phyloP scores from a whole-genome alignment of 2,888 invertebrate species.

The Parochlus steinenii region DNA sequence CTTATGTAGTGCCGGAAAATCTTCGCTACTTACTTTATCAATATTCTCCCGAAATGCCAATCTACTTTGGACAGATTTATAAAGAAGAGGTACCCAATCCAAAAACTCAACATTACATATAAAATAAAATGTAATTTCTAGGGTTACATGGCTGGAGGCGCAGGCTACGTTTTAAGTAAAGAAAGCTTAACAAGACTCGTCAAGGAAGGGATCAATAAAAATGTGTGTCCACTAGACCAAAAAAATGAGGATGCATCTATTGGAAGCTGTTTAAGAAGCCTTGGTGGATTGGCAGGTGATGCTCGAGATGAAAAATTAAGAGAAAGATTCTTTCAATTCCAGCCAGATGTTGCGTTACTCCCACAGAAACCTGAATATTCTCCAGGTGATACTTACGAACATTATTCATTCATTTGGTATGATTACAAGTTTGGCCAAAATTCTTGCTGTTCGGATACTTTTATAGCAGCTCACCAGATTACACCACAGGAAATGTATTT shows the following conservation, averaged over 20 bases:
- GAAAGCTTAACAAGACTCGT: constrained; percentile 67
- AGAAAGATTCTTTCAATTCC: constrained; percentile 83
- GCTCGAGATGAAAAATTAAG: constrained; percentile 62
- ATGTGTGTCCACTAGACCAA: constrained; percentile 43
- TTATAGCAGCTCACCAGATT: constrained; percentile 88
- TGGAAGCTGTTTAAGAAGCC: constrained; percentile 66
- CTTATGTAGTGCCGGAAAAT: constrained; percentile 91
- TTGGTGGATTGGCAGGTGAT: constrained; percentile 66
- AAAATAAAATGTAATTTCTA: constrained; percentile 18
- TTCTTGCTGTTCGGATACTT: constrained; percentile 75
- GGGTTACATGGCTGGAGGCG: constrained; percentile 88
- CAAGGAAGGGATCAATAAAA: constrained; percentile 48
- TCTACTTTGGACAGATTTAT: constrained; percentile 84
- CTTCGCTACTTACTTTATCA: constrained; percentile 72
- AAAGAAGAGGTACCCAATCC: constrained; percentile 38
- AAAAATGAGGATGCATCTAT: constrained; percentile 83
- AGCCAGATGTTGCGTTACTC: constrained; percentile 74
- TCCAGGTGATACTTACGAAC: constrained; percentile 60
- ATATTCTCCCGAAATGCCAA: constrained; percentile 51
- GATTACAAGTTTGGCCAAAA: not conserved
- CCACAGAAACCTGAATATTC: constrained; percentile 56
- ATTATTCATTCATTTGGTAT: constrained; percentile 4
- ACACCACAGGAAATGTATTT: constrained; percentile 85
- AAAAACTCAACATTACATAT: not conserved
- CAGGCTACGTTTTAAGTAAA: constrained; percentile 87